Conservation (phyloP, 2,113 vertebrate genomes). For the Rynchops niger region DNA sequence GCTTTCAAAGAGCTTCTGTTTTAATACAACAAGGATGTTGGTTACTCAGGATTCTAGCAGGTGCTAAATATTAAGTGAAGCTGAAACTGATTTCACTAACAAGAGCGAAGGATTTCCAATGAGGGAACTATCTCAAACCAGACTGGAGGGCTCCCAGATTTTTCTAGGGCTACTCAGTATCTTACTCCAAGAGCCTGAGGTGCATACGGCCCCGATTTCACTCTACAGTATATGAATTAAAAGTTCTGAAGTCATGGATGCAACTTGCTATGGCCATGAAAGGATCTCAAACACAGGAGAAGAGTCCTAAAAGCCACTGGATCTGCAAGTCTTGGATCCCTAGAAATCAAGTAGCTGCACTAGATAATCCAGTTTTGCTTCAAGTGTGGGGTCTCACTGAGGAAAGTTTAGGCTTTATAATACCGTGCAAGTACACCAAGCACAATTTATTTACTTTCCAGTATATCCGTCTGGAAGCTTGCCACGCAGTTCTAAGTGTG, state of each 20-base stretch:
- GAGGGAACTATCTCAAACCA: not conserved
- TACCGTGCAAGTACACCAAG: not conserved
- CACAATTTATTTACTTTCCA: not conserved
- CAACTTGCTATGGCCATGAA: not conserved
- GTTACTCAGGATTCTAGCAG: not conserved
- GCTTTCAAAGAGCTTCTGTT: not conserved
- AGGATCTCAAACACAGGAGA: not conserved
- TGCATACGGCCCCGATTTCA: not conserved
- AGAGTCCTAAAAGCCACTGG: not conserved
- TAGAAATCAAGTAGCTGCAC: not conserved
- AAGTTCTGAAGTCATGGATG: not conserved
- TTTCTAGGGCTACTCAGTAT: not conserved
- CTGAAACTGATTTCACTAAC: not conserved
- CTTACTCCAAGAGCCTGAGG: not conserved
- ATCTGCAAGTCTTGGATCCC: not conserved
- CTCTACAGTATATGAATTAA: not conserved
- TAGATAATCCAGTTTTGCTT: not conserved
- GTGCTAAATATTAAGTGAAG: not conserved
- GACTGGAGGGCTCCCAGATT: not conserved
- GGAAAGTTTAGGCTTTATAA: not conserved
- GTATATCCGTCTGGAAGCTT: not conserved
- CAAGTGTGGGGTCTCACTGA: not conserved
- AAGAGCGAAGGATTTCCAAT: not conserved
- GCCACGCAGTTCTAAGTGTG: not conserved
- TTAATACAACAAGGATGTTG: not conserved